Evolutionary conservation across 2,797 vertebrate genomes (phyloP).

Genomic region (Danio aesculapii): DNA sequence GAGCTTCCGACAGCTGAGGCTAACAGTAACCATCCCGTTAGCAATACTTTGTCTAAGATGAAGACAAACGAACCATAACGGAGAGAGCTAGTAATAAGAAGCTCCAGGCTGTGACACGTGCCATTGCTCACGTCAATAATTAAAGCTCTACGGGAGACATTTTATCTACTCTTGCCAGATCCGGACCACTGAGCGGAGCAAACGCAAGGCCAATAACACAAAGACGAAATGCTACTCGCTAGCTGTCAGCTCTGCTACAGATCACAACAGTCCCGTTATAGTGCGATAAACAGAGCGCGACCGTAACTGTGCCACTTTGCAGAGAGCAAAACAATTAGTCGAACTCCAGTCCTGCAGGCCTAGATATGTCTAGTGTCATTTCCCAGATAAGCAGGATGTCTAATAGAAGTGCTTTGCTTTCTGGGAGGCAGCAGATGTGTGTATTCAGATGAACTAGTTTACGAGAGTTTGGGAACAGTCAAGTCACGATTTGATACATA

Average conservation of each 20-base stretch:
- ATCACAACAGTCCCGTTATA: slow-evolving; percentile 13
- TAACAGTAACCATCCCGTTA: neutral
- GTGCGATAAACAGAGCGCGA: slow-evolving; percentile 40
- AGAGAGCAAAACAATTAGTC: slow-evolving; percentile 52
- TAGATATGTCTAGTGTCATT: slow-evolving; percentile 45
- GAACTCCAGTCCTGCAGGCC: slow-evolving; percentile 48
- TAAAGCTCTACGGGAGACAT: slow-evolving; percentile 28
- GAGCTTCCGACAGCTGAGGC: neutral
- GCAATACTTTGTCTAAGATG: neutral
- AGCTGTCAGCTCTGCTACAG: slow-evolving; percentile 25
- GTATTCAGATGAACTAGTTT: slow-evolving; percentile 42
- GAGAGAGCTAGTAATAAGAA: neutral
- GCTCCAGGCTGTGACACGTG: neutral
- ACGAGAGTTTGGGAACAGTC: neutral
- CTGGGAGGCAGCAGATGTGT: slow-evolving; percentile 19
- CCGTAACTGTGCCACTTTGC: slow-evolving; percentile 40
- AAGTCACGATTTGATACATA: too few relatives aligned
- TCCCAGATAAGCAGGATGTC: slow-evolving; percentile 28
- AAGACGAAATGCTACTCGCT: slow-evolving; percentile 20
- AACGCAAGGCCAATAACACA: slow-evolving; percentile 12
- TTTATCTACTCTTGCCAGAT: slow-evolving; percentile 46
- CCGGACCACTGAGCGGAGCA: slow-evolving; percentile 7
- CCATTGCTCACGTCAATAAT: slow-evolving; percentile 22
- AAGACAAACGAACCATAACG: slow-evolving; percentile 2
- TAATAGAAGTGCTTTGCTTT: slow-evolving; percentile 17